Conservation (phyloP, 2,113 vertebrate species). For the Pteruthius melanotis region DNA sequence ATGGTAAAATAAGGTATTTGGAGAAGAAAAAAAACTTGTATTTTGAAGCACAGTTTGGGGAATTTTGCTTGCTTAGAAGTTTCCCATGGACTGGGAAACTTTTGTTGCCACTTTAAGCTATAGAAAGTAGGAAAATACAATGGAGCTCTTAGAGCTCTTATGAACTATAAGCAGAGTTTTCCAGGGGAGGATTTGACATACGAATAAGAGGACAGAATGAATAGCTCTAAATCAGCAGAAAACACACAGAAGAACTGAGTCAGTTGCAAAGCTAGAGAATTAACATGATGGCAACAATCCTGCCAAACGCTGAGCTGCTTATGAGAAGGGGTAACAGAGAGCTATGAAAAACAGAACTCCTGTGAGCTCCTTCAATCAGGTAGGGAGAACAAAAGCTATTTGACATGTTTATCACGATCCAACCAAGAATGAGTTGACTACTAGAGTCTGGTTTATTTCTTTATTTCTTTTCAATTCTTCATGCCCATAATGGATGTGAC, state of each 20-base stretch:
- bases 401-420: background rate
- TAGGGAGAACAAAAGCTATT: background rate
- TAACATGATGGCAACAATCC: background rate
- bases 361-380: background rate
- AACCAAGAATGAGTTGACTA: background rate
- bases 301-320: background rate
- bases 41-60: background rate
- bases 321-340: background rate
- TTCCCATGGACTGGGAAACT: background rate
- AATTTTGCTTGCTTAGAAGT: background rate
- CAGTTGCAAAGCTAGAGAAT: background rate
- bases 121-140: background rate
- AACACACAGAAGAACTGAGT: background rate
- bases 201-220: background rate
- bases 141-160: background rate
- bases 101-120: background rate
- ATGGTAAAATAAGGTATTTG: background rate
- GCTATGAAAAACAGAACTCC: background rate
- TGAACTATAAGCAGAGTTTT: background rate
- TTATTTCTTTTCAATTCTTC: background rate
- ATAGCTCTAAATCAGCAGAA: background rate
- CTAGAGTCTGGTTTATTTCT: background rate
- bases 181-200: background rate
- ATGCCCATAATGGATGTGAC: accelerated
- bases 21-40: accelerated